Conservation (phyloP, 2,797 vertebrate species). For the Chrysocyon brachyurus region DNA sequence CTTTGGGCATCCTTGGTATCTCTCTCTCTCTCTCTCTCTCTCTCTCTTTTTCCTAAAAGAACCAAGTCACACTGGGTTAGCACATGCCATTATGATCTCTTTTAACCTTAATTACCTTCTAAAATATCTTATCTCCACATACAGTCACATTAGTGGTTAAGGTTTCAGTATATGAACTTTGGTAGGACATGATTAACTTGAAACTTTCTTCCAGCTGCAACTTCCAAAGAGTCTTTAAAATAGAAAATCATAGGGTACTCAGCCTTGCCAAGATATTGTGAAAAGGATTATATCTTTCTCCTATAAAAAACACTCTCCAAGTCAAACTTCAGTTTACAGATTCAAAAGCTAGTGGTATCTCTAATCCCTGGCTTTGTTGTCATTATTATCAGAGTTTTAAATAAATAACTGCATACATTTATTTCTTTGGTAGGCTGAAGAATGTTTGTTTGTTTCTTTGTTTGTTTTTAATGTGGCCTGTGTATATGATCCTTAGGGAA, state of each 20-base stretch:
- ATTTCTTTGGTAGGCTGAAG: not conserved
- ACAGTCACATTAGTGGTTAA: not conserved
- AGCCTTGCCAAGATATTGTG: not conserved
- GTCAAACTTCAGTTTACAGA: not conserved
- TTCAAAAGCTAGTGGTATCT: not conserved
- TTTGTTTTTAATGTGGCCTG: not conserved
- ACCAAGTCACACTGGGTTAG: not conserved
- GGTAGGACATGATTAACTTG: not conserved
- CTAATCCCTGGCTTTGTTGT: not conserved
- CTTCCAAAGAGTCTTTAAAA: not conserved
- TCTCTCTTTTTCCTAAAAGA: not conserved
- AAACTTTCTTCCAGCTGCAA: not conserved
- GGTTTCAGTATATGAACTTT: not conserved
- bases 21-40: not conserved
- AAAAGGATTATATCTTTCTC: not conserved
- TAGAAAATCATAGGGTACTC: not conserved
- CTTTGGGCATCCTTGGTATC: not conserved
- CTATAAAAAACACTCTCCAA: not conserved
- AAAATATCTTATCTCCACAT: not conserved
- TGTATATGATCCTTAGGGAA: not conserved
- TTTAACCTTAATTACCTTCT: not conserved
- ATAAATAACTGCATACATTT: not conserved
- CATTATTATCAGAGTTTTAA: not conserved
- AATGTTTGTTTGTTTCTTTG: not conserved
- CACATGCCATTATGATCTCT: not conserved